phyloP scores from a whole-genome alignment of 2,797 vertebrate species.

The Microtus californicus region DNA sequence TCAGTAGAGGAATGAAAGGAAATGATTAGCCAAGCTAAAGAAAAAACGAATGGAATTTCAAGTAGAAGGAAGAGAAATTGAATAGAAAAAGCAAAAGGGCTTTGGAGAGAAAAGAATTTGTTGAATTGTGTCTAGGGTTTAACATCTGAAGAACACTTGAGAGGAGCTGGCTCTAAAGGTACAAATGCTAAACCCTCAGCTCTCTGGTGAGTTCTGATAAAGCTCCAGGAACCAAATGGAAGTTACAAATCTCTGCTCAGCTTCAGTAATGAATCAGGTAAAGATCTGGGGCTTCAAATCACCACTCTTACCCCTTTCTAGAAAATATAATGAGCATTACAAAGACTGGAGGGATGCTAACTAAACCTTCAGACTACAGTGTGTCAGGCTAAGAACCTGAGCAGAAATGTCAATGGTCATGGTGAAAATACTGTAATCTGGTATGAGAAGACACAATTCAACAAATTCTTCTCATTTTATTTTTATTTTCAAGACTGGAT shows the following conservation, averaged over 20 bases:
- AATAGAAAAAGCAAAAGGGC: not conserved
- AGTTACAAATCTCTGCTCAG: not conserved
- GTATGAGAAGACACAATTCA: not conserved
- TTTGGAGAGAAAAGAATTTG: conserved; percentile 20
- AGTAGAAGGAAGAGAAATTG: not conserved
- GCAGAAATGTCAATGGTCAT: not conserved
- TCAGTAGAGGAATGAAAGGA: not conserved
- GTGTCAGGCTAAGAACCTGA: not conserved
- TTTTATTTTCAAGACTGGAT: not conserved
- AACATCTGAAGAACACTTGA: conserved; percentile 3
- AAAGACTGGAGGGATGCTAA: not conserved
- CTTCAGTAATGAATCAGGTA: conserved; percentile 15
- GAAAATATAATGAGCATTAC: not conserved
- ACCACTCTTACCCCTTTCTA: not conserved
- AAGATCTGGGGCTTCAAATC: conserved; percentile 45
- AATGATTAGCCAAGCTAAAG: not conserved
- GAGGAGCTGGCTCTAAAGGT: not conserved
- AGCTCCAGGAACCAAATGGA: not conserved
- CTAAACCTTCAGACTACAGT: not conserved
- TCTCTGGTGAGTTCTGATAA: not conserved
- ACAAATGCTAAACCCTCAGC: not conserved
- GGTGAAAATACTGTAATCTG: not conserved
- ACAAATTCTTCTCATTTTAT: not conserved
- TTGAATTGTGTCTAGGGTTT: conserved; percentile 46
- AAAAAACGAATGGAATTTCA: conserved; percentile 43